Evolutionary conservation across 2,797 vertebrate species (phyloP).

Genomic region (Poecilia gillii): DNA sequence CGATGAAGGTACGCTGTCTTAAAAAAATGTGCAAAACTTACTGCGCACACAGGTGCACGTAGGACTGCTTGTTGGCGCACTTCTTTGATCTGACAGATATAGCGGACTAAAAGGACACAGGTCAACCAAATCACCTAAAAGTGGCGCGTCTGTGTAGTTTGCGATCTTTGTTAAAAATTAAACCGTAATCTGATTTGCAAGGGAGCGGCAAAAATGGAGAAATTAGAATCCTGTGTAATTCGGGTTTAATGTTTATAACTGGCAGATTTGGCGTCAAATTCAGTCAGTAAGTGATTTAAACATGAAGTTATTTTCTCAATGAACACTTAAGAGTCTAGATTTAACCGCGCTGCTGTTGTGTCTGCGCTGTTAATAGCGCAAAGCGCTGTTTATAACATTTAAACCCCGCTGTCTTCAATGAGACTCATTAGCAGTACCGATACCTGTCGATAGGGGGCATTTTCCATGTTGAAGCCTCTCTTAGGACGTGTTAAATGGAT

Average conservation of each 20-base stretch:
- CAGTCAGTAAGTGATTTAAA: neutral
- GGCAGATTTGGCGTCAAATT: conserved; percentile 22
- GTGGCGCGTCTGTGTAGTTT: neutral
- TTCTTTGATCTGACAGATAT: conserved; percentile 18
- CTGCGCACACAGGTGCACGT: neutral
- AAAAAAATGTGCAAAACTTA: neutral
- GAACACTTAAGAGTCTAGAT: accelerated
- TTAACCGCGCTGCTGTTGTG: neutral
- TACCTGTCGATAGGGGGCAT: conserved; percentile 63
- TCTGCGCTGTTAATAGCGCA: conserved; percentile 2
- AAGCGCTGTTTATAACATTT: conserved; percentile 35
- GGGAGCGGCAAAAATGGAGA: neutral
- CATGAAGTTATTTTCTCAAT: neutral
- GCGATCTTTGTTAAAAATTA: conserved; percentile 6
- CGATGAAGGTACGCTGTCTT: conserved; percentile 84
- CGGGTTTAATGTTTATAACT: neutral
- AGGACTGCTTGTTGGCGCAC: neutral
- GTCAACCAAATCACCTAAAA: neutral
- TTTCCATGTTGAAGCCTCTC: neutral
- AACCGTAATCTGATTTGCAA: neutral
- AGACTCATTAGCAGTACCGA: conserved; percentile 45
- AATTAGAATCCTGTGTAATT: neutral
- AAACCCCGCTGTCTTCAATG: conserved; percentile 15
- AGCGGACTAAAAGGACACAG: neutral
- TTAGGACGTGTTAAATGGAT: neutral